Evolutionary conservation across 2,888 invertebrate genomes (phyloP).

Genomic region (Tanypteryx hageni): DNA sequence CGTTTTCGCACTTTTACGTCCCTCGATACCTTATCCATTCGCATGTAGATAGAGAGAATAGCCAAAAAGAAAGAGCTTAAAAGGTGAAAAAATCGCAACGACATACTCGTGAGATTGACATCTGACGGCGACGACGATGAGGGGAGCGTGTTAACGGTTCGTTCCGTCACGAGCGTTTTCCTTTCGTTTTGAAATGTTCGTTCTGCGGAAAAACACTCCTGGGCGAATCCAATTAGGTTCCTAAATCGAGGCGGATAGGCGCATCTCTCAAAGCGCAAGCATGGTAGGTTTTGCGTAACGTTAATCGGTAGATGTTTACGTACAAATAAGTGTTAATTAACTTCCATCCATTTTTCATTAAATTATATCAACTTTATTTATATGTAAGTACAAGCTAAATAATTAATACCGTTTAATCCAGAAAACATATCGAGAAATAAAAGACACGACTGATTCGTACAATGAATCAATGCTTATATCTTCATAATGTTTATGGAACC

Average conservation of each 20-base stretch:
- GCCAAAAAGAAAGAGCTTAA: background rate
- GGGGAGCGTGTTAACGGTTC: background rate
- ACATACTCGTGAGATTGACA: background rate
- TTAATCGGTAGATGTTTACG: background rate
- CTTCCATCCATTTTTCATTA: no score
- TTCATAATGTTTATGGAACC: no score
- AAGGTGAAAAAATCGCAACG: background rate
- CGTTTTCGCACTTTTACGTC: background rate
- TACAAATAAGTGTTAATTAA: no score
- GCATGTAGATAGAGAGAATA: background rate
- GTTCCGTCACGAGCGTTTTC: background rate
- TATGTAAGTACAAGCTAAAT: no score
- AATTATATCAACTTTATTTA: no score
- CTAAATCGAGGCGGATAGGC: constrained; percentile 9
- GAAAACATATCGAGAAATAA: no score
- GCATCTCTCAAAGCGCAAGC: background rate
- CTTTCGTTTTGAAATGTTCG: background rate
- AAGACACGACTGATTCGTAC: no score
- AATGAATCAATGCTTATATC: no score
- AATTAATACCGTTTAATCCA: no score
- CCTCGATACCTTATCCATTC: background rate
- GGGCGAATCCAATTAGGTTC: background rate
- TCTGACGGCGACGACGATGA: constrained; percentile 6
- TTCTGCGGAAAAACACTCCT: background rate
- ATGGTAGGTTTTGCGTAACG: background rate